phyloP scores from a whole-genome alignment of 2,888 invertebrate genomes.

The Embidobia sp. region DNA sequence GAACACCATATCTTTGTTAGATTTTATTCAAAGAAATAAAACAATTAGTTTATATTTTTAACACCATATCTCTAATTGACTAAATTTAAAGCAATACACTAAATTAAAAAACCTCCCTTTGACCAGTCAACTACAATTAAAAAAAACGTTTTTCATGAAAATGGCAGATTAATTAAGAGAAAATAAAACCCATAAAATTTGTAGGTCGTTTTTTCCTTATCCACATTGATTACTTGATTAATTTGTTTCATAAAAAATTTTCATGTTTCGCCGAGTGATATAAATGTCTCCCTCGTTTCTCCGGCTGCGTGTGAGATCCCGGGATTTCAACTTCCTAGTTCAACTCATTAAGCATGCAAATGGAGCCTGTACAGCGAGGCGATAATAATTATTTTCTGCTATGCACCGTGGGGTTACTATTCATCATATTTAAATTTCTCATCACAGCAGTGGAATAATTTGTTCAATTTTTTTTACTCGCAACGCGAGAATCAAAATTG shows the following conservation, averaged over 20 bases:
- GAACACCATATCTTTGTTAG: too few species aligned
- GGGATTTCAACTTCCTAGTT: conserved; percentile 51
- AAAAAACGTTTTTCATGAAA: too few species aligned
- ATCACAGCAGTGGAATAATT: conserved; percentile 37
- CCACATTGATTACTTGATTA: conserved; percentile 23
- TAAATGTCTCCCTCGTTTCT: conserved; percentile 39
- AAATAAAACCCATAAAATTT: neutral
- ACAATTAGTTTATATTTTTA: too few species aligned
- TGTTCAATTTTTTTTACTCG: conserved; percentile 27
- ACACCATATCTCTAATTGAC: too few species aligned
- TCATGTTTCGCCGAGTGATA: conserved; percentile 25
- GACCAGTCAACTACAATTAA: too few species aligned
- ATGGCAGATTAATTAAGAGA: neutral
- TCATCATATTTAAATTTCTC: conserved; percentile 61
- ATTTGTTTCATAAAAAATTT: conserved; percentile 14
- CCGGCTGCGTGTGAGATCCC: conserved; percentile 41
- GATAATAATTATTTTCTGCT: conserved; percentile 63
- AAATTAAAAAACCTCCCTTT: too few species aligned
- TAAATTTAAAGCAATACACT: too few species aligned
- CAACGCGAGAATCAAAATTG: conserved; percentile 15
- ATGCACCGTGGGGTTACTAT: conserved; percentile 47
- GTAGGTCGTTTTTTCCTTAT: neutral
- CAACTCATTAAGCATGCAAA: conserved; percentile 59
- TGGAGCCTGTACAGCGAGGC: conserved; percentile 49
- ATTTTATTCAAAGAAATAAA: too few species aligned